Evolutionary conservation across 2,888 invertebrate species (phyloP), one percentile per base, ranked within the genome.

Genomic region (Volucella inanis): DNA sequence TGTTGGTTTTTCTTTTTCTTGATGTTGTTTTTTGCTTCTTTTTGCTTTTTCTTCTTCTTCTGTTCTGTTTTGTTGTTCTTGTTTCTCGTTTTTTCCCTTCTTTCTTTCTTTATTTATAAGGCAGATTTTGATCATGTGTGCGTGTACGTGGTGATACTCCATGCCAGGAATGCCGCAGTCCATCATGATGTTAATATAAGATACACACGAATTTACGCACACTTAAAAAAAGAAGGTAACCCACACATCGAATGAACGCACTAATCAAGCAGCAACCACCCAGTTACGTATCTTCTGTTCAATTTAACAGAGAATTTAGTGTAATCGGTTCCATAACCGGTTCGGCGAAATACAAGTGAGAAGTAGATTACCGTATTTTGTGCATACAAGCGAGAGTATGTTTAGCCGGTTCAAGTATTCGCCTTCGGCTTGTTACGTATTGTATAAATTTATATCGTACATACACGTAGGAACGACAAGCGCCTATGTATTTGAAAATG

Each of bases 281-380:
- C 72, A 72, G 72, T 81, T 45, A 52, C 54, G 47, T 50, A 10
- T 61, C 41, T 54, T n/a, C 1, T 31, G 31, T 31, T 43, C 62
- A 55, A 77, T 67, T 76, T 65, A 45, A 61, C n/a, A 22, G 54
- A 68, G 55, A 78, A 78, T 75, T 76, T 47, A 18, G 39, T 72
- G 61, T 72, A 83, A 83, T 22, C 78, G 83, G 78, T 83, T 77
- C 31, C 41, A 38, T 18, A 72, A 65, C 61, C 64, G 75, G 65
- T 74, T 78, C 47, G 64, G 8, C 38, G 45, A 64, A 55, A 52
- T 47, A 70, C 50, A 57, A 43, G 75, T 71, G 70, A 55, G 57
- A 52, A 64, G 50, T 52, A 43, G 75, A 81, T 81, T 64, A 71
- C 64, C 70, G 75, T 64, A 81, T 59, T 70, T 67, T 49, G 45